Percentiles rank a stretch among this genome's conserved stretches.
phyloP scores from a whole-genome alignment of 2,113 vertebrate genomes.

The Guaruba guarouba region DNA sequence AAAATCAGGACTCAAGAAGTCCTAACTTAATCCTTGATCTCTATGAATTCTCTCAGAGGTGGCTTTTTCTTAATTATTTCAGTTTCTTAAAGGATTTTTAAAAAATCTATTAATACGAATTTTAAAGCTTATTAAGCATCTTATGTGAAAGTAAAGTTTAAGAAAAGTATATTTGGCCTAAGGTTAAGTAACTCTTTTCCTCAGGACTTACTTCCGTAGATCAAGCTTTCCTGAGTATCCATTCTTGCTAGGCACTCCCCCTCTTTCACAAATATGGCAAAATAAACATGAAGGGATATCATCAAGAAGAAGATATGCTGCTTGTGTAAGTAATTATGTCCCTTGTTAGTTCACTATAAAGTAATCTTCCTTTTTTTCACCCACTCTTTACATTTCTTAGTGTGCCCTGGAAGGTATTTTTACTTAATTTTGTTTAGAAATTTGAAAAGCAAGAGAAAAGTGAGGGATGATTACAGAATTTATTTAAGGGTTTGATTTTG shows the following conservation, averaged over 20 bases:
- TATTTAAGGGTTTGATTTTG: slow-evolving; percentile 85
- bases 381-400: slow-evolving; percentile 33
- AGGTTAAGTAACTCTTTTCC: slow-evolving; percentile 55
- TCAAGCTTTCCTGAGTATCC: background rate
- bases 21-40: background rate
- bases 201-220: slow-evolving; percentile 42
- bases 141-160: slow-evolving; percentile 50
- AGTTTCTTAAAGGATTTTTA: background rate
- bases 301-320: slow-evolving; percentile 23
- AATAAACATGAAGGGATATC: slow-evolving; percentile 18
- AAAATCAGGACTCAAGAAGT: slow-evolving; percentile 1
- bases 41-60: background rate
- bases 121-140: slow-evolving; percentile 33
- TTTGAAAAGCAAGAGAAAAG: slow-evolving; percentile 78
- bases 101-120: background rate
- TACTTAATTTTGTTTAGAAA: slow-evolving; percentile 83
- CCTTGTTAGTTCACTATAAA: slow-evolving; percentile 54
- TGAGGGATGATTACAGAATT: slow-evolving; percentile 79
- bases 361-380: background rate
- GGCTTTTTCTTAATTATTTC: background rate
- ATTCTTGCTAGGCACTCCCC: background rate
- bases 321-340: slow-evolving; percentile 59
- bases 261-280: slow-evolving; percentile 22
- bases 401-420: slow-evolving; percentile 67
- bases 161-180: slow-evolving; percentile 52